Conservation (phyloP, 1,140 invertebrate species). For the Lordiphosa mommai region DNA sequence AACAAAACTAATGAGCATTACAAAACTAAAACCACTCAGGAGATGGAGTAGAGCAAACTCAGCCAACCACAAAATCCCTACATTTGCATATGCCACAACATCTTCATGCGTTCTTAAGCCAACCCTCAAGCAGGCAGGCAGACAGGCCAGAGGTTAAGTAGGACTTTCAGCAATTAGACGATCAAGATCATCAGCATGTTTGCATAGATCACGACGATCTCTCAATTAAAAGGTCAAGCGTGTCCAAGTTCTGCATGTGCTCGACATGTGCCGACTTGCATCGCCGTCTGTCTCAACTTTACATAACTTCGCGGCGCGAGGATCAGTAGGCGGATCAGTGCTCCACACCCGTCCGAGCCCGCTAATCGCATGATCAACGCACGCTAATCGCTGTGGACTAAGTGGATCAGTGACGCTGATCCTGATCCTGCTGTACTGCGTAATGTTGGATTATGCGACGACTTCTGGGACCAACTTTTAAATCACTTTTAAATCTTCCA, state of each 20-base stretch:
- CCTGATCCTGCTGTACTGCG: conserved; percentile 43
- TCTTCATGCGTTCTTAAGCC: not conserved
- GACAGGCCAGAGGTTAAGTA: conserved; percentile 30
- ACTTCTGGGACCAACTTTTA: conserved; percentile 33
- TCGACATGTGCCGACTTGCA: conserved; percentile 34
- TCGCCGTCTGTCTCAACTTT: conserved; percentile 56
- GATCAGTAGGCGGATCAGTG: conserved; percentile 35
- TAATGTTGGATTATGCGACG: conserved; percentile 69
- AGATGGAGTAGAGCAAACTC: conserved; percentile 24
- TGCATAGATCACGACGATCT: conserved; percentile 25
- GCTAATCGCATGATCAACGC: conserved; percentile 60
- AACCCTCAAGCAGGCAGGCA: not conserved
- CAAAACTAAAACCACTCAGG: not conserved
- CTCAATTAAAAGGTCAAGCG: conserved; percentile 69
- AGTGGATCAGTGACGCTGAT: conserved; percentile 43
- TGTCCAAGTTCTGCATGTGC: conserved; percentile 10
- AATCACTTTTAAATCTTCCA: conserved; percentile 65
- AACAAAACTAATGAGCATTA: conserved; percentile 60
- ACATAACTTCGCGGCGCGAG: conserved; percentile 45
- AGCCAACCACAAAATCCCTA: conserved; percentile 51
- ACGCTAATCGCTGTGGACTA: conserved; percentile 40
- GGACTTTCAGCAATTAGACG: conserved; percentile 45
- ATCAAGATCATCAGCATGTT: conserved; percentile 44
- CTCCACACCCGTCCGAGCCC: conserved; percentile 47
- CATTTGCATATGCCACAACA: conserved; percentile 42